phyloP scores from a whole-genome alignment of 1,140 invertebrate species.

The Drosophila cardini region DNA sequence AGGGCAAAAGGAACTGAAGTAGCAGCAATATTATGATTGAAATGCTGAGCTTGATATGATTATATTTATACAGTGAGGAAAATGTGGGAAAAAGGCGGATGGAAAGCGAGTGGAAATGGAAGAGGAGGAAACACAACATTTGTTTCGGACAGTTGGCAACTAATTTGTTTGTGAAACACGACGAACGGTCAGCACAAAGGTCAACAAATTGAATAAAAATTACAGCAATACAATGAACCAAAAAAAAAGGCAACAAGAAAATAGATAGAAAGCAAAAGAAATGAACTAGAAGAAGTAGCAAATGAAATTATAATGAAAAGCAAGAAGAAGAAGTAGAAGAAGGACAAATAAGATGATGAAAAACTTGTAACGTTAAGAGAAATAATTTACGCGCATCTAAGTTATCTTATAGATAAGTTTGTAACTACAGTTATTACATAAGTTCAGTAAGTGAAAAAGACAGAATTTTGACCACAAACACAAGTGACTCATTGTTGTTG shows the following conservation, averaged over 20 bases:
- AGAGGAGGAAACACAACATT: slow-evolving; percentile 56
- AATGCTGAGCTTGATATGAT: slow-evolving; percentile 58
- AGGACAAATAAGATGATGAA: too few species aligned
- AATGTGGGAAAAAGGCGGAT: background rate
- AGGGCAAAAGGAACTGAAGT: background rate
- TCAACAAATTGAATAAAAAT: slow-evolving; percentile 70
- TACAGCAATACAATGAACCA: slow-evolving; percentile 9
- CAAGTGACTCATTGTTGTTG: too few species aligned
- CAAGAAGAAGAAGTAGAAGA: too few species aligned
- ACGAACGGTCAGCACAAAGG: slow-evolving; percentile 48
- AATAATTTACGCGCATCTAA: too few species aligned
- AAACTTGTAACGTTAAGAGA: too few species aligned
- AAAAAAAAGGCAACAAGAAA: background rate
- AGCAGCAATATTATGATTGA: slow-evolving; percentile 61
- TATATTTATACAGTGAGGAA: slow-evolving; percentile 1
- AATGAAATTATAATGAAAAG: too few species aligned
- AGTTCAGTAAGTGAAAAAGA: too few species aligned
- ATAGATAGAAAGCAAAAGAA: background rate
- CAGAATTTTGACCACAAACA: too few species aligned
- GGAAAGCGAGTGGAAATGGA: too few species aligned
- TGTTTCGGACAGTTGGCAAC: slow-evolving; percentile 81
- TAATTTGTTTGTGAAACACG: slow-evolving; percentile 72
- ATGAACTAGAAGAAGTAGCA: background rate
- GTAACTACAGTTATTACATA: too few species aligned
- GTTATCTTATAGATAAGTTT: too few species aligned